Conservation (phyloP, 2,113 vertebrate species). For the Acinonyx jubatus region DNA sequence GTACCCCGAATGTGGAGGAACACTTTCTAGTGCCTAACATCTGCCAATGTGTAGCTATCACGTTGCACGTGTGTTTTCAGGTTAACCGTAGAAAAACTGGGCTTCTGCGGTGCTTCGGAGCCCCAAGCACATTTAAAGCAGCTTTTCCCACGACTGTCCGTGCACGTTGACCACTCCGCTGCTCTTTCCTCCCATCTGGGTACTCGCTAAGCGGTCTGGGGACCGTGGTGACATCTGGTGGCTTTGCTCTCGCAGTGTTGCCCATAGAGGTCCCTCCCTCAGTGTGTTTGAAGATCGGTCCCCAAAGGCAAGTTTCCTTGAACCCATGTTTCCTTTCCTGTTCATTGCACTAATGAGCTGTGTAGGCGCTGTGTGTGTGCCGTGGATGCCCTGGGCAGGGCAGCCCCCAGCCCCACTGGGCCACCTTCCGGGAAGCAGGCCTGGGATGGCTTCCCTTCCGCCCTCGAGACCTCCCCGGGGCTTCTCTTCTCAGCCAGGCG, state of each 20-base stretch:
- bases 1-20: neutral
- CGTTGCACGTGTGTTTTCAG: neutral
- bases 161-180: fast-evolving
- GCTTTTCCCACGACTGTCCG: neutral
- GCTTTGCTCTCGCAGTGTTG: neutral
- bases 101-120: neutral
- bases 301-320: neutral
- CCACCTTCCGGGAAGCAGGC: neutral
- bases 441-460: neutral
- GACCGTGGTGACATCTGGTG: neutral
- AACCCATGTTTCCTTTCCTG: neutral
- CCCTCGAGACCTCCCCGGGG: neutral
- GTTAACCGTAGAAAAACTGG: neutral
- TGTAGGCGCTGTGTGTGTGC: neutral
- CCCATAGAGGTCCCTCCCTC: neutral
- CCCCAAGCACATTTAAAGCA: fast-evolving
- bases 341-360: neutral
- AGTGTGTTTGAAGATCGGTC: neutral
- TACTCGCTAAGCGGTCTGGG: neutral
- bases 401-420: neutral
- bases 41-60: neutral
- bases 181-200: neutral
- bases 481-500: fast-evolving
- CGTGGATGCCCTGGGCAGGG: neutral
- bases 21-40: neutral